Percentiles rank a stretch among this genome's conserved stretches.
phyloP scores from a whole-genome alignment of 2,797 vertebrate species.

The Notoglanidium macrostoma region DNA sequence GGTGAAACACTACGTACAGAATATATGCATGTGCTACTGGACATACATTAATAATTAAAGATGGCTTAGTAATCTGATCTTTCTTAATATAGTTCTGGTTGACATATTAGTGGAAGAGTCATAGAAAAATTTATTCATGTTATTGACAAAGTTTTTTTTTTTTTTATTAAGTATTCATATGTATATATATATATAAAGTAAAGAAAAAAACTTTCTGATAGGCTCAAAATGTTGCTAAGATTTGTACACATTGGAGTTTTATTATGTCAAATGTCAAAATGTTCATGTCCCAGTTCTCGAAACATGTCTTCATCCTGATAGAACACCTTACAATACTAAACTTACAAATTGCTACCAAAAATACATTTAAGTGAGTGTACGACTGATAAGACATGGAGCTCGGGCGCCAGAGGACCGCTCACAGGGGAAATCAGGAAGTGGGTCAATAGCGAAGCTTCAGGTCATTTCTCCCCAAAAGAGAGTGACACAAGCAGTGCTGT shows the following conservation, averaged over 20 bases:
- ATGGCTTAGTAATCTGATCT: background rate
- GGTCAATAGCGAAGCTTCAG: conserved; percentile 13
- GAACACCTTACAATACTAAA: background rate
- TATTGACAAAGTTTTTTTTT: background rate
- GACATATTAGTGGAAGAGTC: background rate
- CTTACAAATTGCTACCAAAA: background rate
- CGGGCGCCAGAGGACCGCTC: background rate
- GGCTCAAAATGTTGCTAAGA: background rate
- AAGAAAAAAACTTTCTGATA: background rate
- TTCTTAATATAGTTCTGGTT: background rate
- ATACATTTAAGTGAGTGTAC: background rate
- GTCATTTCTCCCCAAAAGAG: background rate
- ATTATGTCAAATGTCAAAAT: no score
- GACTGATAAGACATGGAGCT: background rate
- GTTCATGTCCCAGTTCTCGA: background rate
- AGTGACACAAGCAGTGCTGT: conserved; percentile 17
- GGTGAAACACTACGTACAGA: background rate
- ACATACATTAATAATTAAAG: background rate
- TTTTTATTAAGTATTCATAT: background rate
- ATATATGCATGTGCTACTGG: background rate
- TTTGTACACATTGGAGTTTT: background rate
- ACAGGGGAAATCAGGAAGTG: background rate
- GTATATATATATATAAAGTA: background rate
- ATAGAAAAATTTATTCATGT: background rate
- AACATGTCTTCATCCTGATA: background rate